Base-by-base conservation (phyloP, 2,113 vertebrate genomes). In the Nothocercus julius region DNA sequence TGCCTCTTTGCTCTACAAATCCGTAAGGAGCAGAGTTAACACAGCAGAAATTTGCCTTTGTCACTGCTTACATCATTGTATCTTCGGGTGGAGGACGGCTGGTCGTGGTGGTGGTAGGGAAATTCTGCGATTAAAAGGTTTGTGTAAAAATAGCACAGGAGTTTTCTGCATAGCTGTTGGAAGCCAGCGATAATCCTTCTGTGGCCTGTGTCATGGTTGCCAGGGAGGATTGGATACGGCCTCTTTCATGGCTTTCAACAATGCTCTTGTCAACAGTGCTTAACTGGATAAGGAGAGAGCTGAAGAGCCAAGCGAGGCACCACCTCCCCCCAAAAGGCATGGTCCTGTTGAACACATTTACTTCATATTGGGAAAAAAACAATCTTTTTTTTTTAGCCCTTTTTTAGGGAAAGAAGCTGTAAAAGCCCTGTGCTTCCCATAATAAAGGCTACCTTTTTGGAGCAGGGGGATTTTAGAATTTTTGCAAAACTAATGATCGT, bases 201-300 rank as follows among this genome's bases (percentile, higher is more conserved):
- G 85, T 82, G 79, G 85, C 34, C 45, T 67, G 0, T 95, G 91
- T 82, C 49, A 56, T 81, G 81, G 89, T 83, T 96, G 87, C 89
- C 89, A 80, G n/a, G 67, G 30, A 89, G 25, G 78, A 87, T 92
- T 92, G 0, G 78, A 91, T 89, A 85, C 0, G 16, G 67, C 49
- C 89, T 85, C 53, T 80, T 93, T 77, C 24, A 34, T 83, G 61
- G 87, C 75, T 91, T 91, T 93, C 67, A 80, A 51, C 67, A 76
- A 10, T 82, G 44, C 62, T 82, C 20, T 91, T 90, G 36, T 94
- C 79, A 81, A 72, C 58, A 61, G 73, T 82, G 25, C 47, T 89
- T 92, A 93, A 91, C 70, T 93, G 93, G 68, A 83, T 93, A 87
- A 89, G 44, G 58, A 92, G 34, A 51, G 78, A 78, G 83, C 47